These are phyloP conservation scores for Pelagia noctiluca DNA, from an alignment of 30 jellyfish, hydroid and myxozoan species.

Conservation along the genomic window DNA sequence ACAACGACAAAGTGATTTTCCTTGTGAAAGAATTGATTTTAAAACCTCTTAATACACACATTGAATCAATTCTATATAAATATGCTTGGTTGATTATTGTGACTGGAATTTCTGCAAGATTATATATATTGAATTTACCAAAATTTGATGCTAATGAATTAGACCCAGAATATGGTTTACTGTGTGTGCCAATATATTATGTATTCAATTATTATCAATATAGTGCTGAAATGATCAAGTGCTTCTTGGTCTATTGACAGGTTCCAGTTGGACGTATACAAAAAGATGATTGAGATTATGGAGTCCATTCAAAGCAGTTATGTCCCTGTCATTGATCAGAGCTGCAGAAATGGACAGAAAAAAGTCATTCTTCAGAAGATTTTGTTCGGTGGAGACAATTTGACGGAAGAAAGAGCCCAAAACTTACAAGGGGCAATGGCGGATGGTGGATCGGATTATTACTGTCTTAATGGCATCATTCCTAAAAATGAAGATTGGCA, in stretches of 20 bases:
- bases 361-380: background rate
- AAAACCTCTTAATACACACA: too few relatives aligned
- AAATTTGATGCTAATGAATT: background rate
- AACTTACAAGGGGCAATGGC: background rate
- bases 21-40: too few relatives aligned
- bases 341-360: background rate
- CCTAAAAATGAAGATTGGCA: slow-evolving; percentile 36
- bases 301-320: background rate
- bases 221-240: background rate
- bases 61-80: too few relatives aligned
- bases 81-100: background rate
- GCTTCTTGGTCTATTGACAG: slow-evolving; percentile 1
- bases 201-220: background rate
- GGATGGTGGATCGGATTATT: background rate
- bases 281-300: slow-evolving; percentile 1
- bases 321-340: background rate
- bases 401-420: background rate
- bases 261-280: background rate
- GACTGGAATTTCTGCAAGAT: background rate
- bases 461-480: background rate
- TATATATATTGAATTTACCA: too few relatives aligned
- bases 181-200: background rate
- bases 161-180: background rate
- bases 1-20: too few relatives aligned
- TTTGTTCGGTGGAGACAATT: slow-evolving; percentile 2